Evolutionary conservation across 2,113 vertebrate genomes (phyloP).

Genomic region (Pollimyrus isidori): DNA sequence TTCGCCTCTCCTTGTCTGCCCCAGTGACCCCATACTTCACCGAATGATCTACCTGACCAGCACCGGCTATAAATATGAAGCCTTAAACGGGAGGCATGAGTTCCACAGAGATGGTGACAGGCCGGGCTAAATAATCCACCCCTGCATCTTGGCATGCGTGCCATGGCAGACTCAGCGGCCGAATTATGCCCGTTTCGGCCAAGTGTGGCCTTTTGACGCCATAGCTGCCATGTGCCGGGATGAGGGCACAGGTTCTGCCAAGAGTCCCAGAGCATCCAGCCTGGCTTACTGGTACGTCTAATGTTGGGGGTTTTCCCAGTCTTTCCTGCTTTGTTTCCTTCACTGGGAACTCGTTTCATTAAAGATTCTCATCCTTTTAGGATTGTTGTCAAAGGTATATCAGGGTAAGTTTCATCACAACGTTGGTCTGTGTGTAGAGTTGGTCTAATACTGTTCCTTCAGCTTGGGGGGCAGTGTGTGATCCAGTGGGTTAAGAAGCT

Average conservation of each 20-base stretch:
- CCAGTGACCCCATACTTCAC: neutral
- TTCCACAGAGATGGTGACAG: neutral
- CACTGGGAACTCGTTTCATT: neutral
- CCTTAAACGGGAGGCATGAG: neutral
- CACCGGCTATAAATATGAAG: neutral
- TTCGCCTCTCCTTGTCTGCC: neutral
- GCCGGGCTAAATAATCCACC: neutral
- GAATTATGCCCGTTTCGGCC: neutral
- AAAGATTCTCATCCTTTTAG: neutral
- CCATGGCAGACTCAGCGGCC: neutral
- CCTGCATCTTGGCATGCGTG: neutral
- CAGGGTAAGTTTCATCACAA: neutral
- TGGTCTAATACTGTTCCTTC: neutral
- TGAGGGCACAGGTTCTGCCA: neutral
- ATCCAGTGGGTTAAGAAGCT: neutral
- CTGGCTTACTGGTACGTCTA: neutral
- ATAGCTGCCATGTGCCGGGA: neutral
- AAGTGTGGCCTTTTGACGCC: neutral
- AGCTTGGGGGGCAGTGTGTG: neutral
- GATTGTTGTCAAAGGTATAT: neutral
- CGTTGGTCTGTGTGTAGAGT: neutral
- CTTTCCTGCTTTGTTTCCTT: neutral
- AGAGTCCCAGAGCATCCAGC: neutral
- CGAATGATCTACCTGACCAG: neutral
- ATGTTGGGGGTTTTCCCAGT: neutral